Evolutionary conservation across 2,797 vertebrate genomes (phyloP), one percentile per base, ranked within the genome.

Genomic region (Enteromius mattozi): DNA sequence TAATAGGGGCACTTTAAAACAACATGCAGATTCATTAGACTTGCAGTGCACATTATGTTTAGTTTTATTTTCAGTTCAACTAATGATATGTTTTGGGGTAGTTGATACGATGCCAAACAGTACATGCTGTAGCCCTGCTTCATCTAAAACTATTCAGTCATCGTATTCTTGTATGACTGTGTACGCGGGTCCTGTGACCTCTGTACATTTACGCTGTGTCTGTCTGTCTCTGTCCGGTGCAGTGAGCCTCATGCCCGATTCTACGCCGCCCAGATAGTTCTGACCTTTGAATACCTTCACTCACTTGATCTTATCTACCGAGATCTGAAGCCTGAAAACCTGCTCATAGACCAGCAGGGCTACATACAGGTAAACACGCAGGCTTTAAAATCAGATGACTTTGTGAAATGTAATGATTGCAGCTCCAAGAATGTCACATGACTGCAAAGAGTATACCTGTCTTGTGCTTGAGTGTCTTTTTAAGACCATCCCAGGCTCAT

Each of bases 231-330:
- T 54, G 65, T 75, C 66, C 27, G 42, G 3, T 87, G 17, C 93
- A 97, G 97, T 90, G 97, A 98, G 94, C 97, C 97, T 81, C 97
- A 98, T 16, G 96, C 97, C 87, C 96, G 97, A 85, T 98, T 98
- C 92, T 98, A 98, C 47, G 97, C 97, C 21, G 97, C 97, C 80
- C 97, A 98, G 96, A 98, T 98, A 89, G 97, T 98, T 87, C 94
- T 98, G 94, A 97, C 97, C 84, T 98, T 98, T 79, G 97, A 98
- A 92, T 98, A 98, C 90, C 96, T 98, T 93, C 97, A 98, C 95
- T 98, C 97, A 0, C 94, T 98, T 86, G 97, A 98, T 92, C 97
- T 98, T 92, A 98, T 98, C 92, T 98, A 98, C 92, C 94, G 97
- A 93, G 97, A 98, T 91, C 96, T 98, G 86, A 98, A 98, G 92